Percentiles rank a stretch among this genome's conserved stretches.
Conservation (phyloP, 2,888 invertebrate genomes). For the Drosophila leonis region DNA sequence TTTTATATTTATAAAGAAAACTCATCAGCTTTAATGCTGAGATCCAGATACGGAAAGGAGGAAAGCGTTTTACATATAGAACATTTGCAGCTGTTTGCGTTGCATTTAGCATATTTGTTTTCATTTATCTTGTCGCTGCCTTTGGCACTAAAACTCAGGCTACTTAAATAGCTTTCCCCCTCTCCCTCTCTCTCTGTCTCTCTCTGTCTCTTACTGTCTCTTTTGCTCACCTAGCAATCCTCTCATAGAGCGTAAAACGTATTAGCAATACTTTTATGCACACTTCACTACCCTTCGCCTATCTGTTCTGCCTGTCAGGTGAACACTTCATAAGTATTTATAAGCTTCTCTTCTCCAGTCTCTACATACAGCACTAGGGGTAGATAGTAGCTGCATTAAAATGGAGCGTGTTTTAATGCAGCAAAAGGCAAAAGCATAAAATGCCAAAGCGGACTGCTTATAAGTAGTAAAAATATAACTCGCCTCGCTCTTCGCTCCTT, state of each 20-base stretch:
- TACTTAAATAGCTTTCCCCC: constrained; percentile 10
- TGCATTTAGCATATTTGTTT: constrained; percentile 18
- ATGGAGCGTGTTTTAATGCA: constrained; percentile 55
- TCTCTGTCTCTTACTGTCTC: constrained; percentile 6
- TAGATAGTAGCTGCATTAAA: constrained; percentile 45
- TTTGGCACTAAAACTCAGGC: constrained; percentile 27
- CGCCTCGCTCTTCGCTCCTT: background rate
- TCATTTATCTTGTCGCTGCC: constrained; percentile 11
- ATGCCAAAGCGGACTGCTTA: constrained; percentile 60
- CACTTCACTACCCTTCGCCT: constrained; percentile 5
- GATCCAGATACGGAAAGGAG: background rate
- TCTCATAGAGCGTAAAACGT: constrained; percentile 49
- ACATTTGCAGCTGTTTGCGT: constrained; percentile 2
- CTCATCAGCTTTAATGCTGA: background rate
- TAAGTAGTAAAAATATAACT: constrained; percentile 58
- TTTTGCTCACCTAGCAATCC: constrained; percentile 29
- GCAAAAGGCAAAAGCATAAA: constrained; percentile 66
- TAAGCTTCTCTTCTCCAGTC: constrained; percentile 44
- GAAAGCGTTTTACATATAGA: constrained; percentile 1
- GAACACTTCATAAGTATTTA: constrained; percentile 62
- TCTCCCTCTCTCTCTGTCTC: background rate
- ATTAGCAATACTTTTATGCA: constrained; percentile 59
- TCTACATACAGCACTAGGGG: constrained; percentile 7
- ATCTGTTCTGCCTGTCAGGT: constrained; percentile 28
- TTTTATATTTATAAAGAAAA: constrained; percentile 6